A percentile compares a stretch with the other conserved stretches of the same genome.
These are phyloP conservation scores for Vespertilio murinus DNA, from an alignment of 2,797 vertebrate genomes.

Conservation along the genomic window DNA sequence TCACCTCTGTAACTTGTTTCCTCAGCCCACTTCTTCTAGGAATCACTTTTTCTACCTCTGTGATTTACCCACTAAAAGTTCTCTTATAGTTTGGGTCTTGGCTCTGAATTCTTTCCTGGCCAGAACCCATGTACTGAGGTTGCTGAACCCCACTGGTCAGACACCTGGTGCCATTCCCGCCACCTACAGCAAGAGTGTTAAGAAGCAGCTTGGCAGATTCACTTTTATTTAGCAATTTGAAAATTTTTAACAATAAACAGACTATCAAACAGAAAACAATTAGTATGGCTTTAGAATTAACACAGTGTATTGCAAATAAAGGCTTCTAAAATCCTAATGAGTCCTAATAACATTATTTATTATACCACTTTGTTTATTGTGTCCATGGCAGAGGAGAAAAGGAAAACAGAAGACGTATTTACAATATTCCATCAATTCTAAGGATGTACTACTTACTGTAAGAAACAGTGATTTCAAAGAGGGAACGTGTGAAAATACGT, in stretches of 20 bases:
- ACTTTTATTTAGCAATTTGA: constrained; percentile 60
- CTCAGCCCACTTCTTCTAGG: no score
- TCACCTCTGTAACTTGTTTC: no score
- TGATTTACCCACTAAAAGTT: no score
- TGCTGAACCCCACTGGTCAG: no score
- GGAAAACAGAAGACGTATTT: neutral
- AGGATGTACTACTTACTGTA: neutral
- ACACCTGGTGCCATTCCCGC: no score
- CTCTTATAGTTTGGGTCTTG: no score
- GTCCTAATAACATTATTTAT: constrained; percentile 1
- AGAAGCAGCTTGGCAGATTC: constrained; percentile 69
- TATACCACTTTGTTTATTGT: neutral
- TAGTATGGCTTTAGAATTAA: constrained; percentile 21
- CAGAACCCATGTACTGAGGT: no score
- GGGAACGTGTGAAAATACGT: neutral
- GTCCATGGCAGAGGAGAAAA: neutral
- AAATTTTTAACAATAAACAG: constrained; percentile 71
- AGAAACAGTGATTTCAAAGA: neutral
- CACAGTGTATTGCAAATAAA: neutral
- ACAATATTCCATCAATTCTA: neutral
- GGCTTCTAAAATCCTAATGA: neutral
- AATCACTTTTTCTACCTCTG: no score
- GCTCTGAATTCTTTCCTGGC: no score
- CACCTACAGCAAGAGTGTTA: no score
- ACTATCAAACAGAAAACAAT: constrained; percentile 41